A percentile compares a stretch with the other conserved stretches of the same genome.
These are phyloP conservation scores for Amniataba percoides DNA, from an alignment of 2,797 vertebrate genomes.

Conservation along the genomic window DNA sequence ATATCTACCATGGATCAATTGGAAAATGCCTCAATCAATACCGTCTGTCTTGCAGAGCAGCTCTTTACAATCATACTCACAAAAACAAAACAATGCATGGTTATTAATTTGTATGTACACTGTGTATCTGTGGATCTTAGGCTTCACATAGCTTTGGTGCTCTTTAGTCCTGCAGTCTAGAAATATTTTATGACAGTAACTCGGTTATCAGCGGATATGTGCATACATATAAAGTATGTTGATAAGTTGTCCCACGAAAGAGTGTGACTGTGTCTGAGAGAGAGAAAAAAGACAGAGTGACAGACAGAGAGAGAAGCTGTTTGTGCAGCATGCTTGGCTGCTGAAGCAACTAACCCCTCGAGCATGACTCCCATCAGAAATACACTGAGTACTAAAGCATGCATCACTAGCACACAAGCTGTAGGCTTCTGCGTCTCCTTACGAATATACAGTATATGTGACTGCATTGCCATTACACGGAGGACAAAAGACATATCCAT, in stretches of 20 bases:
- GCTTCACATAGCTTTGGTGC: slow-evolving; percentile 16
- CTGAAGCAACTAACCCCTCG: slow-evolving; percentile 69
- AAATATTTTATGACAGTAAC: not conserved
- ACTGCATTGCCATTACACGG: slow-evolving; percentile 10
- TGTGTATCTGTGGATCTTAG: too few species aligned
- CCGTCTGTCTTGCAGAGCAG: not conserved
- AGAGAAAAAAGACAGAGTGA: slow-evolving; percentile 3
- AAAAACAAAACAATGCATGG: not conserved
- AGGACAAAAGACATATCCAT: slow-evolving; percentile 14
- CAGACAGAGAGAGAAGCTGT: slow-evolving; percentile 38
- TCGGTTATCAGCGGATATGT: slow-evolving; percentile 9
- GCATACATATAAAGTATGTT: slow-evolving; percentile 19
- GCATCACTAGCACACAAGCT: slow-evolving; percentile 63
- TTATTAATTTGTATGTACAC: not conserved
- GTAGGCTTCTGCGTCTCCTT: slow-evolving; percentile 36
- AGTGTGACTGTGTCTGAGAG: slow-evolving; percentile 26
- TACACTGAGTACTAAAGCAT: slow-evolving; percentile 65
- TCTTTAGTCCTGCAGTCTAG: too few species aligned
- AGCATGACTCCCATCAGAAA: slow-evolving; percentile 63
- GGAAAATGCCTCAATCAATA: not conserved
- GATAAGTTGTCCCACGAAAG: slow-evolving; percentile 20
- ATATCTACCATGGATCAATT: not conserved
- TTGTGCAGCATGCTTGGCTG: slow-evolving; percentile 68
- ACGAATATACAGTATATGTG: slow-evolving; percentile 21
- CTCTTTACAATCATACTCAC: not conserved